phyloP scores from a whole-genome alignment of 2,888 invertebrate genomes.

The Aspidiotus rigidus region DNA sequence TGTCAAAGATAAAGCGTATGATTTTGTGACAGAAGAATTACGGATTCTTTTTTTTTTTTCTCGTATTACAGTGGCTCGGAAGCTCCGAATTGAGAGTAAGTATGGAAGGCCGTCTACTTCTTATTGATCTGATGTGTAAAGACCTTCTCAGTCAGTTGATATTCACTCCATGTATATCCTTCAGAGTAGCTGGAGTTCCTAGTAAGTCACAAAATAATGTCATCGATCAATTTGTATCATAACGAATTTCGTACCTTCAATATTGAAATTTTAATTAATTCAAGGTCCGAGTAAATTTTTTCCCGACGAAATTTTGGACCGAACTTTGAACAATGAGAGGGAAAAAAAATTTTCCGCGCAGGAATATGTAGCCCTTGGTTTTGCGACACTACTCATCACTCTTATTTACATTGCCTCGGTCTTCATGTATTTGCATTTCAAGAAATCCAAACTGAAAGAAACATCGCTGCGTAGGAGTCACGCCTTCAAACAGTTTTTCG shows the following conservation, averaged over 20 bases:
- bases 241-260: not conserved
- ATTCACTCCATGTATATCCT: slow-evolving; percentile 76
- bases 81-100: slow-evolving; percentile 63
- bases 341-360: slow-evolving; percentile 51
- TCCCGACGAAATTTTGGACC: slow-evolving; percentile 12
- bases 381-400: slow-evolving; percentile 74
- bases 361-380: slow-evolving; percentile 74
- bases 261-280: slow-evolving; percentile 10
- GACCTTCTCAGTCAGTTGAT: slow-evolving; percentile 48
- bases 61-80: slow-evolving; percentile 65
- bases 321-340: slow-evolving; percentile 3
- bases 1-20: too few relatives aligned
- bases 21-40: not conserved
- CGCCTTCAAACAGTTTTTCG: slow-evolving; percentile 31
- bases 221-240: not conserved
- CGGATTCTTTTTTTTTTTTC: not conserved
- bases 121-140: slow-evolving; percentile 69
- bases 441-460: slow-evolving; percentile 34
- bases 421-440: slow-evolving; percentile 65
- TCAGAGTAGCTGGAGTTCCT: slow-evolving; percentile 74
- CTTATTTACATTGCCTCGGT: slow-evolving; percentile 79
- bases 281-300: not conserved
- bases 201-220: slow-evolving; percentile 40
- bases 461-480: slow-evolving; percentile 39
- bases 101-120: slow-evolving; percentile 71